A percentile compares a stretch with the other conserved stretches of the same genome.
Evolutionary conservation across 1,140 invertebrate genomes (phyloP).

Genomic region (Heliconius hermathena): DNA sequence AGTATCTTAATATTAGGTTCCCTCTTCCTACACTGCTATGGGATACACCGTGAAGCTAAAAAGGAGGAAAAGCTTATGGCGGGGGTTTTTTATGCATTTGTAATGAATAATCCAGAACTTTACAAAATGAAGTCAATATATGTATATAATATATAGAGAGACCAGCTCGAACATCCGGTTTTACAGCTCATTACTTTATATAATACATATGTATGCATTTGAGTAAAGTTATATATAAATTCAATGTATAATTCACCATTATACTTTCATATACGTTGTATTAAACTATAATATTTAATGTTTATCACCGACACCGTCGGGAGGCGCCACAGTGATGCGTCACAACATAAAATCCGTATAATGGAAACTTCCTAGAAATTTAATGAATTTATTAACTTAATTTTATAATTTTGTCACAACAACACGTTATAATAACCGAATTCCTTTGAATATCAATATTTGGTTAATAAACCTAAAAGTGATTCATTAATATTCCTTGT

Average conservation of each 20-base stretch:
- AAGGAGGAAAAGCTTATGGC: no score
- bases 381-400: conserved; percentile 40
- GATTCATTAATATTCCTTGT: conserved; percentile 25
- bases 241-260: conserved; percentile 18
- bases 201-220: neutral
- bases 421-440: conserved; percentile 18
- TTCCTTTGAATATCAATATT: conserved; percentile 37
- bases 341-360: conserved; percentile 39
- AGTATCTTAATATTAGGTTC: no score
- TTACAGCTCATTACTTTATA: neutral
- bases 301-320: conserved; percentile 42
- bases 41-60: no score
- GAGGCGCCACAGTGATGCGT: conserved; percentile 43
- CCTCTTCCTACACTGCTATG: no score
- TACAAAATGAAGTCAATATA: neutral
- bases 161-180: neutral
- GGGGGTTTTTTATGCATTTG: neutral
- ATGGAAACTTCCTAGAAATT: conserved; percentile 51
- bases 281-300: conserved; percentile 44
- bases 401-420: conserved; percentile 41
- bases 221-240: conserved; percentile 12
- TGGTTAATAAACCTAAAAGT: conserved; percentile 25
- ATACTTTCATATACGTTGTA: conserved; percentile 32
- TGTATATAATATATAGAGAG: neutral
- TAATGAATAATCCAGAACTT: neutral